These are phyloP conservation scores for Drosophila jambulina DNA, from an alignment of 1,140 invertebrate genomes.

Conservation along the genomic window DNA sequence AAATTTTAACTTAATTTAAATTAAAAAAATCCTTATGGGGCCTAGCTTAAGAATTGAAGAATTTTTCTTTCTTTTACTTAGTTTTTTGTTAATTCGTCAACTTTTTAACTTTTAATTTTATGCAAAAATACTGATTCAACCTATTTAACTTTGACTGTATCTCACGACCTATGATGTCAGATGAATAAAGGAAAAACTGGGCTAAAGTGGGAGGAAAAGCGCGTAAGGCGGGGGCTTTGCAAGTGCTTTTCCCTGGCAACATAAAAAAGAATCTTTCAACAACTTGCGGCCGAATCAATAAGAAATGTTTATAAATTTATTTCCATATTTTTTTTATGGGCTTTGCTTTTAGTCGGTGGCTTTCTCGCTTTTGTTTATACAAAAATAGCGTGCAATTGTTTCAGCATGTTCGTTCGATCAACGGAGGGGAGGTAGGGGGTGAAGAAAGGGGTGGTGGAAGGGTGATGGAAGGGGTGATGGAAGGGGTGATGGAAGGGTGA, in stretches of 20 bases:
- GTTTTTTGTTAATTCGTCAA: too few relatives aligned
- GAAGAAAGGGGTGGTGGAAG: not conserved
- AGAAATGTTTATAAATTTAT: conserved; percentile 41
- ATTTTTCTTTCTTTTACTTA: too few relatives aligned
- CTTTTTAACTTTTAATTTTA: not conserved
- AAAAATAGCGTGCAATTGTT: conserved; percentile 49
- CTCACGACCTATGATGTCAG: conserved; percentile 2
- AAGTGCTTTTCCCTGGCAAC: conserved; percentile 33
- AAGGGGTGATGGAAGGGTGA: not conserved
- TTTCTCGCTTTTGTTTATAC: conserved; percentile 20
- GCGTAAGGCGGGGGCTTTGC: not conserved
- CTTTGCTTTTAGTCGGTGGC: conserved; percentile 10
- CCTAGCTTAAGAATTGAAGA: too few relatives aligned
- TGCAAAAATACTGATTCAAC: not conserved
- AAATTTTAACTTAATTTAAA: too few relatives aligned
- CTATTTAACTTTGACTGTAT: not conserved
- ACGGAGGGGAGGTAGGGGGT: not conserved
- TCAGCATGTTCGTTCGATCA: conserved; percentile 21
- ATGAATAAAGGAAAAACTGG: not conserved
- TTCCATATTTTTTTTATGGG: conserved; percentile 13
- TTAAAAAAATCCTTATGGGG: too few relatives aligned
- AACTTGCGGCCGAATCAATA: conserved; percentile 38
- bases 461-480: not conserved
- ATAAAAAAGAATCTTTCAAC: conserved; percentile 26
- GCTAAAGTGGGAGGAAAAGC: not conserved